Percentiles rank a stretch among this genome's conserved stretches.
Conservation (phyloP, 2,797 vertebrate species). For the Netta rufina region DNA sequence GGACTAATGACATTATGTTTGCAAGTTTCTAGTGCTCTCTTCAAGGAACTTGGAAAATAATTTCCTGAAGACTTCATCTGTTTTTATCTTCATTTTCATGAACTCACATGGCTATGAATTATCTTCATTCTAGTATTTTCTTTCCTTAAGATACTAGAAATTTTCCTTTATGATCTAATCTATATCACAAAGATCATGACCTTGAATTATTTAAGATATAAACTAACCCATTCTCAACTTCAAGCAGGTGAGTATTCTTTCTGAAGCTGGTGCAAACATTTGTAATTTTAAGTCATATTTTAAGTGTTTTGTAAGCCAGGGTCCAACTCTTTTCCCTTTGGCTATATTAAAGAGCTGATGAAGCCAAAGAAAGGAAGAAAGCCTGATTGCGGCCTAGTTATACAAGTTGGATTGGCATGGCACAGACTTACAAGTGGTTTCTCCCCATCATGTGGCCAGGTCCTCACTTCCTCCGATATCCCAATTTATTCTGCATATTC, state of each 20-base stretch:
- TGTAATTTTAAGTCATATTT: neutral
- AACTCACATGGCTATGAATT: neutral
- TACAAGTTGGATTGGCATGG: neutral
- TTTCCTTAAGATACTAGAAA: neutral
- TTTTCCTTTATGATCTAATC: neutral
- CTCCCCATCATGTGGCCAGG: neutral
- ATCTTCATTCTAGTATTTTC: neutral
- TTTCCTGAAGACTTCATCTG: constrained; percentile 12
- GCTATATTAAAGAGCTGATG: neutral
- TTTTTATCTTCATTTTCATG: constrained; percentile 30
- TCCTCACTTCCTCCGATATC: neutral
- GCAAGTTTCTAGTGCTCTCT: constrained; percentile 22
- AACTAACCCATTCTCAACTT: neutral
- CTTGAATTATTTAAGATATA: neutral
- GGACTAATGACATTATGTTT: constrained; percentile 46
- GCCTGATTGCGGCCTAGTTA: neutral
- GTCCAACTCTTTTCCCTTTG: neutral
- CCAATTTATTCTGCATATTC: neutral
- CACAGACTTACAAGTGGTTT: fast-evolving
- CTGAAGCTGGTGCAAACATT: neutral
- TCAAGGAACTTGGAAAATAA: constrained; percentile 29
- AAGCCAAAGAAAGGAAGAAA: neutral
- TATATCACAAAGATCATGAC: neutral
- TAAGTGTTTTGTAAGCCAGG: neutral
- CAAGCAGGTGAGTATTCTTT: neutral